Conservation (phyloP, 1,140 invertebrate genomes). For the Ladona fulva region DNA sequence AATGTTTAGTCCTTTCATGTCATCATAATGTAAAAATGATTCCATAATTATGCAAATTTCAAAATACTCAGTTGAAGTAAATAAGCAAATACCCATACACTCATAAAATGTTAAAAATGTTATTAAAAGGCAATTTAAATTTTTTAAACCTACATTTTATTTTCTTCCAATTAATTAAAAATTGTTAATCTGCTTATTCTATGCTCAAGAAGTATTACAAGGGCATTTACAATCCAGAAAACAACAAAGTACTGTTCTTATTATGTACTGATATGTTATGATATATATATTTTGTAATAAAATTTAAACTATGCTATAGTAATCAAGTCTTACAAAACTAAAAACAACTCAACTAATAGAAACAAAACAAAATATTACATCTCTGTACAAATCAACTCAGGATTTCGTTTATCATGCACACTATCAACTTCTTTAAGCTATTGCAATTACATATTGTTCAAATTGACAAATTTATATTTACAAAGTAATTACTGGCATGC, state of each 20-base stretch:
- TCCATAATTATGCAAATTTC: too few species aligned
- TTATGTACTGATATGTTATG: not conserved
- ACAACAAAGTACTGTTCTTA: not conserved
- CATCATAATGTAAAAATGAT: not conserved
- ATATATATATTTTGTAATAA: not conserved
- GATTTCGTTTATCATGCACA: not conserved
- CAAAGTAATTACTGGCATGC: not conserved
- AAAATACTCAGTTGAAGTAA: too few species aligned
- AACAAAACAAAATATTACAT: not conserved
- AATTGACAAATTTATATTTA: not conserved
- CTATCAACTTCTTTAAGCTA: not conserved
- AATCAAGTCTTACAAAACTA: not conserved
- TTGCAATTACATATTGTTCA: not conserved
- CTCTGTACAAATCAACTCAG: not conserved
- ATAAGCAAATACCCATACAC: too few species aligned
- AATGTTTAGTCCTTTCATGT: constrained; percentile 2
- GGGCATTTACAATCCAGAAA: not conserved
- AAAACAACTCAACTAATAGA: not conserved
- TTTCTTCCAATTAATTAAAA: not conserved
- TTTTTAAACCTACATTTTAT: not conserved
- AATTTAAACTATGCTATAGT: not conserved
- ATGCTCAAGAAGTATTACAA: not conserved
- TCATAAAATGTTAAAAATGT: not conserved
- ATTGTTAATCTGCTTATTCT: not conserved
- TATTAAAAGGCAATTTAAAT: not conserved